Evolutionary conservation across 2,888 invertebrate genomes (phyloP).

Genomic region (Scaptodrosophila latifasciaeformis): DNA sequence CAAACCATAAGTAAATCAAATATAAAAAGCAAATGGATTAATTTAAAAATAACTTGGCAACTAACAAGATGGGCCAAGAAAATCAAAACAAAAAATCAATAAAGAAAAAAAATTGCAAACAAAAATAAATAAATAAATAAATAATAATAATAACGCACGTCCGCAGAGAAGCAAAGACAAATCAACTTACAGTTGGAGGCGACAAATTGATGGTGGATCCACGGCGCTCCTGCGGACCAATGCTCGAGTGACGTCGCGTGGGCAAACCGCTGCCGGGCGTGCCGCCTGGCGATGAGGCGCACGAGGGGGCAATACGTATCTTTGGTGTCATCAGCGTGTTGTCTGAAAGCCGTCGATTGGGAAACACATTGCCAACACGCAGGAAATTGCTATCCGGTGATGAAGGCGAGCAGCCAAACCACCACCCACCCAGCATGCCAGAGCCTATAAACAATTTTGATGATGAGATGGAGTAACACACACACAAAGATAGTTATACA

Average conservation of each 20-base stretch:
- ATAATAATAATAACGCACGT: slow-evolving; percentile 16
- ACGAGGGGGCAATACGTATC: slow-evolving; percentile 91
- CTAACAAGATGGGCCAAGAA: not conserved
- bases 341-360: slow-evolving; percentile 91
- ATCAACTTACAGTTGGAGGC: slow-evolving; percentile 88
- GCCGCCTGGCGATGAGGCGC: slow-evolving; percentile 87
- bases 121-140: slow-evolving; percentile 19
- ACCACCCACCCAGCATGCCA: slow-evolving; percentile 85
- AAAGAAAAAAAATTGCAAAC: slow-evolving; percentile 7
- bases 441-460: slow-evolving; percentile 77
- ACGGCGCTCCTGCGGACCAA: slow-evolving; percentile 91
- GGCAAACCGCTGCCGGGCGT: slow-evolving; percentile 84
- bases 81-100: slow-evolving; percentile 2
- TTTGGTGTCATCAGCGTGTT: slow-evolving; percentile 94
- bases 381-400: slow-evolving; percentile 91
- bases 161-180: slow-evolving; percentile 29
- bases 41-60: no score
- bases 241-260: slow-evolving; percentile 91
- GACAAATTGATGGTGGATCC: slow-evolving; percentile 89
- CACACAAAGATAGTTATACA: no score
- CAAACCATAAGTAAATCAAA: no score
- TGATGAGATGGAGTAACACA: no score
- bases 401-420: slow-evolving; percentile 88
- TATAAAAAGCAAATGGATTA: no score
- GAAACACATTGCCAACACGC: slow-evolving; percentile 87